Conservation (phyloP, 1,140 invertebrate species). For the Formica exsecta region DNA sequence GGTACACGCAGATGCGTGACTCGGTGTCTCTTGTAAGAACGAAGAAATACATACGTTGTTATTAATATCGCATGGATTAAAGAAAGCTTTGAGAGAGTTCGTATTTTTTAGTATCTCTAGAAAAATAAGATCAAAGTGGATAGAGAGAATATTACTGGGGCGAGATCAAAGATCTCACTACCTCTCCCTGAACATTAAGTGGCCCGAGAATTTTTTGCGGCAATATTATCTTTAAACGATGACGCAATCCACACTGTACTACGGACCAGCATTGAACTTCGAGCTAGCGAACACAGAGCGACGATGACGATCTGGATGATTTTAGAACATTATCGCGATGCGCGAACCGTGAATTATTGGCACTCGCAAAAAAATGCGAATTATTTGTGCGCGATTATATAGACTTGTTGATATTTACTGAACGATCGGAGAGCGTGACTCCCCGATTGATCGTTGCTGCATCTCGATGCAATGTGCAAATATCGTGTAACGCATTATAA, state of each 20-base stretch:
- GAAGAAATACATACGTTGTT: not conserved
- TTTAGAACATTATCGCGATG: not conserved
- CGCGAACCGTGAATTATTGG: not conserved
- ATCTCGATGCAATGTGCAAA: not conserved
- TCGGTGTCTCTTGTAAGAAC: not conserved
- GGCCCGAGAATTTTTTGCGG: not conserved
- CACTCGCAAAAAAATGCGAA: not conserved
- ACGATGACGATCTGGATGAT: not conserved
- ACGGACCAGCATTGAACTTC: slow-evolving; percentile 34
- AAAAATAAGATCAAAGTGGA: not conserved
- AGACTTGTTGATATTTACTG: not conserved
- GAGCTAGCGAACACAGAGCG: not conserved
- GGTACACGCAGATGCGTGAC: slow-evolving; percentile 31
- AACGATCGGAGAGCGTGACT: not conserved
- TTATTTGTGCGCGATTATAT: not conserved
- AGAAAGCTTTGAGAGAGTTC: too few species aligned
- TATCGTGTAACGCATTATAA: not conserved
- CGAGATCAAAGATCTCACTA: not conserved
- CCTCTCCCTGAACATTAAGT: not conserved
- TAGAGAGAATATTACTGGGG: not conserved
- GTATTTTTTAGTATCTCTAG: not conserved
- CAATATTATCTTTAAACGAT: slow-evolving; percentile 4
- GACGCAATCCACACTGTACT: not conserved
- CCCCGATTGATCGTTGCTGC: not conserved
- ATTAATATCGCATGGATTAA: not conserved